Evolutionary conservation across 2,797 vertebrate species (phyloP).

Genomic region (Crenichthys baileyi): DNA sequence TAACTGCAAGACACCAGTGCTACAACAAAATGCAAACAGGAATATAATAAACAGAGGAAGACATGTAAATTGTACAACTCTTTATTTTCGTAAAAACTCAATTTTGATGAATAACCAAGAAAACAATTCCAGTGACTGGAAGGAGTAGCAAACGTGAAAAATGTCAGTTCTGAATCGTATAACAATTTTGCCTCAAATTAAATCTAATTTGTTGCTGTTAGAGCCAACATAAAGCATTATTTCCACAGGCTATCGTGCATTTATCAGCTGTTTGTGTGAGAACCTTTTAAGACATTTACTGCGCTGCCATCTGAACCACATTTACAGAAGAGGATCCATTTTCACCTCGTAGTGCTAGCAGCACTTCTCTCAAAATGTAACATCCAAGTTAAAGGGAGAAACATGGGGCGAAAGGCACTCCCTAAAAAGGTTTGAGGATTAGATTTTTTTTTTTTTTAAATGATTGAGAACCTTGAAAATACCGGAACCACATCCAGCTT

Average conservation of each 20-base stretch:
- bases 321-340: conserved; percentile 64
- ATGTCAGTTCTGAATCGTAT: conserved; percentile 54
- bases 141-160: conserved; percentile 70
- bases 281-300: conserved; percentile 41
- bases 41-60: conserved; percentile 24
- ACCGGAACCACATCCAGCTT: conserved; percentile 79
- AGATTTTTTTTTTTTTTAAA: conserved; percentile 38
- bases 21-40: background rate
- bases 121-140: conserved; percentile 75
- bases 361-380: conserved; percentile 51
- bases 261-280: conserved; percentile 67
- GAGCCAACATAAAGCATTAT: conserved; percentile 55
- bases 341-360: conserved; percentile 83
- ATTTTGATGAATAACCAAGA: conserved; percentile 74
- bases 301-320: conserved; percentile 61
- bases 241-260: conserved; percentile 78
- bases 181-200: conserved; percentile 73
- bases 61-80: conserved; percentile 73
- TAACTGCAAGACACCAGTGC: background rate
- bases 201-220: conserved; percentile 74
- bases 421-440: conserved; percentile 61
- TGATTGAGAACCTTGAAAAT: conserved; percentile 48
- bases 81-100: conserved; percentile 86
- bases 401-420: conserved; percentile 66
- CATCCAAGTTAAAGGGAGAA: conserved; percentile 75